phyloP scores from a whole-genome alignment of 1,140 invertebrate genomes.

The Rhagoletis zephyria region DNA sequence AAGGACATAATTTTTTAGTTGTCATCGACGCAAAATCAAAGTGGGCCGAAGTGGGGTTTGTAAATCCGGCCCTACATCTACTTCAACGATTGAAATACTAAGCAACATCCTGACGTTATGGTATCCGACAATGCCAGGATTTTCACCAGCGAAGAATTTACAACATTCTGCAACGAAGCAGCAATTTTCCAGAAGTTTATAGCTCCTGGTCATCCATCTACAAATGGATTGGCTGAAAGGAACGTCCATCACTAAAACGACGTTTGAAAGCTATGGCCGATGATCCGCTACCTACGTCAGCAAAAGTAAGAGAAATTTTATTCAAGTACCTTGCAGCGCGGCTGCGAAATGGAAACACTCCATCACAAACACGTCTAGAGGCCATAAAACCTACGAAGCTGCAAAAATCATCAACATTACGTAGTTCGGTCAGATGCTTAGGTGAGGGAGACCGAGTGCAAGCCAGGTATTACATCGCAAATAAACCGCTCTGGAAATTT shows the following conservation, averaged over 20 bases:
- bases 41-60: not conserved
- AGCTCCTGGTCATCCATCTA: slow-evolving; percentile 67
- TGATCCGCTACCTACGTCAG: slow-evolving; percentile 52
- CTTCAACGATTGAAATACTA: slow-evolving; percentile 16
- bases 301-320: slow-evolving; percentile 60
- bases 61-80: too few relatives aligned
- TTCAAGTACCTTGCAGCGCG: slow-evolving; percentile 62
- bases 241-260: slow-evolving; percentile 68
- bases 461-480: too few relatives aligned
- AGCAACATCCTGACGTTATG: not conserved
- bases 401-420: too few relatives aligned
- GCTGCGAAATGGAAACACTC: slow-evolving; percentile 55
- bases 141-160: slow-evolving; percentile 25
- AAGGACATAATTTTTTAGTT: not conserved
- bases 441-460: too few relatives aligned
- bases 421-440: too few relatives aligned
- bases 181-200: slow-evolving; percentile 65
- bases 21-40: too few relatives aligned
- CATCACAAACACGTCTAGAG: slow-evolving; percentile 57
- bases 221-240: slow-evolving; percentile 69
- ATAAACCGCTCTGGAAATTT: slow-evolving; percentile 24
- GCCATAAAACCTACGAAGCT: not conserved
- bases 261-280: slow-evolving; percentile 59
- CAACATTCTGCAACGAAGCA: not conserved
- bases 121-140: not conserved